phyloP scores from a whole-genome alignment of 2,797 vertebrate genomes.

The Galaxias olidus region DNA sequence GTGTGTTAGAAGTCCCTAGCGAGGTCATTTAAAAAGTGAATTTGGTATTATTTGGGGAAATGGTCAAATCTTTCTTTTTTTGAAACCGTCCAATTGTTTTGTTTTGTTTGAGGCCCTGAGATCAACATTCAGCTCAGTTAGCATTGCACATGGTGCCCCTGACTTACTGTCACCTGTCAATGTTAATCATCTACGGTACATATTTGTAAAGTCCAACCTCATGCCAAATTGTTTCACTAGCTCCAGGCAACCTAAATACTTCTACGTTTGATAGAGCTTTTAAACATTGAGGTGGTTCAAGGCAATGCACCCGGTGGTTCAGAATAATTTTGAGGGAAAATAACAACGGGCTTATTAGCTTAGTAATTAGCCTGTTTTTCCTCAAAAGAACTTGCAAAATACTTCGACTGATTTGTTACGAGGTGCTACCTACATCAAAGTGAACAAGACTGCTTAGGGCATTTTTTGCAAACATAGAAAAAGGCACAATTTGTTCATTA shows the following conservation, averaged over 20 bases:
- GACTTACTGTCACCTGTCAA: background rate
- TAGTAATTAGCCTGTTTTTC: constrained; percentile 3
- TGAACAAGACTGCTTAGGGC: too few species aligned
- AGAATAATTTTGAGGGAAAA: constrained; percentile 13
- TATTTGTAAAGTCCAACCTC: background rate
- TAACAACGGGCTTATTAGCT: background rate
- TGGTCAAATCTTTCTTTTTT: too few species aligned
- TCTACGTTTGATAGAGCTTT: constrained; percentile 4
- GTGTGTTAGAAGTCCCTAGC: too few species aligned
- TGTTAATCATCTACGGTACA: background rate
- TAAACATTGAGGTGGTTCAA: constrained; percentile 5
- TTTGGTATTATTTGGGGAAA: too few species aligned
- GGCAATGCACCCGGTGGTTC: constrained; percentile 13
- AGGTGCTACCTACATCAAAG: background rate
- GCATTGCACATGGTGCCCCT: background rate
- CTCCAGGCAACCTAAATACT: constrained; percentile 24
- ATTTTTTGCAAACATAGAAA: too few species aligned
- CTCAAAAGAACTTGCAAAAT: background rate
- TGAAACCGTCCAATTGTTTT: too few species aligned
- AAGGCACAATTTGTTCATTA: too few species aligned
- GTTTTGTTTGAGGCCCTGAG: too few species aligned
- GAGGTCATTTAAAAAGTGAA: too few species aligned
- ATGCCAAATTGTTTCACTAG: constrained; percentile 26
- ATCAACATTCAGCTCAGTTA: background rate
- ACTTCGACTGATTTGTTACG: background rate